phyloP scores from a whole-genome alignment of 2,888 invertebrate species.

The Leptopilina myrica region DNA sequence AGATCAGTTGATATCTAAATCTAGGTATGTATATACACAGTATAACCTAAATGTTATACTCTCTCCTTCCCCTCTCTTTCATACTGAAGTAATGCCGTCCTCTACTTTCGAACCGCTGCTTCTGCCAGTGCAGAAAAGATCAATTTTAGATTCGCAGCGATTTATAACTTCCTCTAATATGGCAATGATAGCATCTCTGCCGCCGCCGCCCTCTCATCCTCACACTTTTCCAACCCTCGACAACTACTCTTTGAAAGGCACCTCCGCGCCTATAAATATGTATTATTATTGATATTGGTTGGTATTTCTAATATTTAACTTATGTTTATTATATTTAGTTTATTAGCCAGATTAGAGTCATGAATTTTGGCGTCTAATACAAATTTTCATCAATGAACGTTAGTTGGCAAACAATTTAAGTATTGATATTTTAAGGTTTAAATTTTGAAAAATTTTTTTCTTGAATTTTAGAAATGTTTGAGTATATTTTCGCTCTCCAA shows the following conservation, averaged over 20 bases:
- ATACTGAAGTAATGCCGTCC: constrained; percentile 42
- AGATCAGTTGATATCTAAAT: constrained; percentile 53
- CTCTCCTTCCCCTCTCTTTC: not conserved
- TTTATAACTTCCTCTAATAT: constrained; percentile 77
- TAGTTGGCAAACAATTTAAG: no score
- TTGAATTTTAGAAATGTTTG: no score
- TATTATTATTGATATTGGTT: no score
- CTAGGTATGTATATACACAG: constrained; percentile 31
- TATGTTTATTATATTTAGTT: no score
- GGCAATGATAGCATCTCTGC: constrained; percentile 68
- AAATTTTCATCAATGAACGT: no score
- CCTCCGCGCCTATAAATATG: constrained; percentile 46
- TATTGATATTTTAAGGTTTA: no score
- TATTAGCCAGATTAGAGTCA: no score
- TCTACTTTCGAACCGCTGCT: constrained; percentile 36
- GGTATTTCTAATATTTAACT: no score
- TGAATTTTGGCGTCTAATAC: no score
- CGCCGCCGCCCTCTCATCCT: constrained; percentile 48
- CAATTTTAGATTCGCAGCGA: constrained; percentile 76
- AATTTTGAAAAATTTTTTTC: no score
- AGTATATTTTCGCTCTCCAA: no score
- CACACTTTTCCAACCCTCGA: constrained; percentile 37
- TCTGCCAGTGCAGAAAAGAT: constrained; percentile 73
- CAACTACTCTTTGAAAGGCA: constrained; percentile 48
- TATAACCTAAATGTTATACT: constrained; percentile 55